A percentile compares a stretch with the other conserved stretches of the same genome.
Conservation (phyloP, 1,140 invertebrate species). For the Zaprionus taronus region DNA sequence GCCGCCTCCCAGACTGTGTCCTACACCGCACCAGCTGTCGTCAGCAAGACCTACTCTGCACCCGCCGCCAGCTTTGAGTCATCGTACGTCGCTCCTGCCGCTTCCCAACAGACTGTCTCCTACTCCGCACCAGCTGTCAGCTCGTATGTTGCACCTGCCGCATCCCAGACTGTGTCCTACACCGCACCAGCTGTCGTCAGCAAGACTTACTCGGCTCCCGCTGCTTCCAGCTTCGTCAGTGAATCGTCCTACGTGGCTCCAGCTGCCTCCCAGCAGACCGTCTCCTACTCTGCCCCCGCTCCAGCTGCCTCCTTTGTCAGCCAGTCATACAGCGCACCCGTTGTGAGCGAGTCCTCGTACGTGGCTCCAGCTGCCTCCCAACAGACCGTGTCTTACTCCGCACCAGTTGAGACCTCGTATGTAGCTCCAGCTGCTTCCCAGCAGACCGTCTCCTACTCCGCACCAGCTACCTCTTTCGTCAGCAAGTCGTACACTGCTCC, state of each 20-base stretch:
- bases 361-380: slow-evolving; percentile 43
- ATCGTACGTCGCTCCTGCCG: slow-evolving; percentile 32
- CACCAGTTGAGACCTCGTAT: slow-evolving; percentile 33
- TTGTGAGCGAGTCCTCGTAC: slow-evolving; percentile 34
- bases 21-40: slow-evolving; percentile 21
- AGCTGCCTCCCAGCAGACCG: slow-evolving; percentile 34
- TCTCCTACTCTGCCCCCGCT: slow-evolving; percentile 41
- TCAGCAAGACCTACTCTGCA: slow-evolving; percentile 28
- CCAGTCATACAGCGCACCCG: slow-evolving; percentile 26
- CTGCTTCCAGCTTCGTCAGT: slow-evolving; percentile 14
- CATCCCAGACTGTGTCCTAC: slow-evolving; percentile 18
- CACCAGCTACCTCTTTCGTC: slow-evolving; percentile 8
- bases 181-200: slow-evolving; percentile 1
- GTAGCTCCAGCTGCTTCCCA: slow-evolving; percentile 44
- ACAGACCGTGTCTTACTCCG: slow-evolving; percentile 39
- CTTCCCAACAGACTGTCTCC: slow-evolving; percentile 39
- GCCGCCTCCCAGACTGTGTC: slow-evolving; percentile 43
- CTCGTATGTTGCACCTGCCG: slow-evolving; percentile 43
- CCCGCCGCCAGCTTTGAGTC: slow-evolving; percentile 21
- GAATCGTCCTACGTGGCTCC: slow-evolving; percentile 44
- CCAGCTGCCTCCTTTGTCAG: slow-evolving; percentile 40
- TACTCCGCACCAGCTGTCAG: slow-evolving; percentile 30
- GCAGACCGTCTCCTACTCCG: slow-evolving; percentile 38
- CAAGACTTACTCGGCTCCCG: slow-evolving; percentile 33
- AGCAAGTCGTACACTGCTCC: slow-evolving; percentile 16